Evolutionary conservation across 2,113 vertebrate species (phyloP), one percentile per base, ranked within the genome.

Genomic region (Eublepharis macularius): DNA sequence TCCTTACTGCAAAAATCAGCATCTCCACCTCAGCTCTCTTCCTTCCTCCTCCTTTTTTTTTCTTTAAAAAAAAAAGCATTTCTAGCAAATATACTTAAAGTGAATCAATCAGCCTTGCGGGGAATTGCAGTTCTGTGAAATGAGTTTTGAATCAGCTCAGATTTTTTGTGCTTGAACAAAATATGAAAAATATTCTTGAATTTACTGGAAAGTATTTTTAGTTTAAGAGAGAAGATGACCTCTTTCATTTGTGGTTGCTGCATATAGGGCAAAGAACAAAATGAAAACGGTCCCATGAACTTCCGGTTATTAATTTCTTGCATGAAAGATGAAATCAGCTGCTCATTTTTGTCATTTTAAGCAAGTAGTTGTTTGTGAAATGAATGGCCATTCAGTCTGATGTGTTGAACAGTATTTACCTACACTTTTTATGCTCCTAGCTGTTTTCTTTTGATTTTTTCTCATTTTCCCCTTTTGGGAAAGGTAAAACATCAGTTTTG

Each of bases 301-400:
- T 87, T 91, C 91, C 87, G 57, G 85, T 36, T 47, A n/a, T 11
- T 57, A 0, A n/a, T n/a, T n/a, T n/a, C n/a, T 70, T 78, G n/a
- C 63, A 87, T 16, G 41, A 32, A 57, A 63, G 34, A 79, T 60
- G 54, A 77, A 17, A 36, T 24, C 17, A 70, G 60, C 88, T 77
- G 34, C 49, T 65, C 2, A 72, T 69, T 57, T 68, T 24, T 21
- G n/a, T 72, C 2, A 26, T 72, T 43, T 83, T 86, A 85, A 83
- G 88, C 85, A 80, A 92, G 83, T 1, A 85, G n/a, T 12, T 86
- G 21, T 60, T 73, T 89, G 5, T 3, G 6, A 63, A 43, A 43
- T 60, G 36, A 54, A 76, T 14, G 26, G 10, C n/a, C 54, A 87
- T 81, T 11, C 43, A 75, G n/a, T n/a, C n/a, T n/a, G 16, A 41